These are phyloP conservation scores for Ecliptopera silaceata DNA, from an alignment of 2,888 invertebrate species.

Conservation along the genomic window DNA sequence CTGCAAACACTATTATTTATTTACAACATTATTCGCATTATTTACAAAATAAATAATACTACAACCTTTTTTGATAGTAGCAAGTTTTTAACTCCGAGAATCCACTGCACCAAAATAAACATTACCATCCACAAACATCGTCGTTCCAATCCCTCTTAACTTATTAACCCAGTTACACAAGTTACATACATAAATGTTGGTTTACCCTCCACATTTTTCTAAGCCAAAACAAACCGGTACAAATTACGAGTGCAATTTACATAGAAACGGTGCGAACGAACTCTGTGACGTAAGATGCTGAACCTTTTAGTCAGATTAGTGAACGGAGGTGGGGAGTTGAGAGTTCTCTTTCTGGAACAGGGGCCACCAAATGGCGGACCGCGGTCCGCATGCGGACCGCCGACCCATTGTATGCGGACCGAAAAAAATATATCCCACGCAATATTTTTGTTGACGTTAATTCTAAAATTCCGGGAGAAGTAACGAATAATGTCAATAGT, in stretches of 20 bases:
- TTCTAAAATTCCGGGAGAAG: no score
- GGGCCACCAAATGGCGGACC: no score
- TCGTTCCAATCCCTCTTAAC: not conserved
- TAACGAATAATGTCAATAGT: no score
- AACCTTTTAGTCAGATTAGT: slow-evolving; percentile 62
- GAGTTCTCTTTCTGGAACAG: slow-evolving; percentile 12
- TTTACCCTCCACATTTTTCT: slow-evolving; percentile 41
- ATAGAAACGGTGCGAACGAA: slow-evolving; percentile 58
- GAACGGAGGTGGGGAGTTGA: slow-evolving; percentile 23
- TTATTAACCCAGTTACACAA: slow-evolving; percentile 5
- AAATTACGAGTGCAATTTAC: slow-evolving; percentile 47
- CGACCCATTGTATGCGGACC: no score
- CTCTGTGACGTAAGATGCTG: slow-evolving; percentile 45
- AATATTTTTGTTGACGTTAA: no score
- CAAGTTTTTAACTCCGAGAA: not conserved
- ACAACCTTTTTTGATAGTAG: not conserved
- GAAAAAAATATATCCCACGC: no score
- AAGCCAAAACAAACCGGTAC: slow-evolving; percentile 44
- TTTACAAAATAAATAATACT: no score
- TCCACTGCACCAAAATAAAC: not conserved
- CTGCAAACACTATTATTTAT: no score
- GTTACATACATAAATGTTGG: slow-evolving; percentile 25
- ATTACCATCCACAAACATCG: not conserved
- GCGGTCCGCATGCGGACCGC: no score
- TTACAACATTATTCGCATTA: no score